Evolutionary conservation across 2,888 invertebrate species (phyloP).

Genomic region (Pachliopta kotzebuea): DNA sequence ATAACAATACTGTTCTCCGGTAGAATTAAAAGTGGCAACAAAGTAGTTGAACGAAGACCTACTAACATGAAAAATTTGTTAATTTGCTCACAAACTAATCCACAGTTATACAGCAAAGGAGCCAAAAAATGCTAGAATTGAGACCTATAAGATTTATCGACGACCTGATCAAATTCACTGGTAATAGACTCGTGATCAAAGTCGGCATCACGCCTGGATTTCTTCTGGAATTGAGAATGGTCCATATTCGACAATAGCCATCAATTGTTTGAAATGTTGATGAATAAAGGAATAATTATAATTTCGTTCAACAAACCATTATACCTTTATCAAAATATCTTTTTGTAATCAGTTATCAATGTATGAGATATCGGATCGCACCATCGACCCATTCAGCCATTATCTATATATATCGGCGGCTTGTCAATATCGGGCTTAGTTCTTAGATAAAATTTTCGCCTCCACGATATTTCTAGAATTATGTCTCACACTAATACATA

Average conservation of each 20-base stretch:
- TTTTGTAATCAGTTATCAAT: conserved; percentile 12
- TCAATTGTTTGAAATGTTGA: not conserved
- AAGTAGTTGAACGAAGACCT: too few species aligned
- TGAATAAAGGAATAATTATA: not conserved
- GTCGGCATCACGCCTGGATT: too few species aligned
- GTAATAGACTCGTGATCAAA: too few species aligned
- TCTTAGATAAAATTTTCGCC: conserved; percentile 14
- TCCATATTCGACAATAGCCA: not conserved
- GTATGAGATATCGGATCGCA: conserved; percentile 5
- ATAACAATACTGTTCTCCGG: too few species aligned
- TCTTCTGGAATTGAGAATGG: too few species aligned
- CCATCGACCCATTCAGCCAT: conserved; percentile 20
- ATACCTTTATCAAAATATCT: conserved; percentile 1
- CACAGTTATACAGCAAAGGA: too few species aligned
- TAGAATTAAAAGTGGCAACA: too few species aligned
- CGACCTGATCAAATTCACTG: too few species aligned
- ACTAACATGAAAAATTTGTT: too few species aligned
- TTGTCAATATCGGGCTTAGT: conserved; percentile 24
- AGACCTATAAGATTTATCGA: too few species aligned
- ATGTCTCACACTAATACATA: conserved; percentile 7
- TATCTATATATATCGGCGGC: conserved; percentile 14
- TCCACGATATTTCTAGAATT: conserved; percentile 26
- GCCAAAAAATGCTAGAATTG: too few species aligned
- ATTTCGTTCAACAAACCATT: not conserved
- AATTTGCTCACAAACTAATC: too few species aligned